Conservation (phyloP, 30 jellyfish, hydroid and myxozoan species). For the Turritopsis dohrnii region DNA sequence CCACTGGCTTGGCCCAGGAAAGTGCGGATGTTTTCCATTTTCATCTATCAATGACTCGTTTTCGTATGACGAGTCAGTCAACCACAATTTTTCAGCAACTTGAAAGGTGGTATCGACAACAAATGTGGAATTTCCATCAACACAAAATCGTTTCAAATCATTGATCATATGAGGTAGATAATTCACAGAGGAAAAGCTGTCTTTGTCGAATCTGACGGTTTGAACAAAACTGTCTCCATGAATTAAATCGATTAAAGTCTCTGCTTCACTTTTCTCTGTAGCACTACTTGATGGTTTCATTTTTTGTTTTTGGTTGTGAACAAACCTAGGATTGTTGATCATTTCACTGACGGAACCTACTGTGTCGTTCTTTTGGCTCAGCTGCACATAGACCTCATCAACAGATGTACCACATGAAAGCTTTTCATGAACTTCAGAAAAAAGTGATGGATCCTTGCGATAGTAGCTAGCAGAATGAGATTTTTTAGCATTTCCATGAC, state of each 20-base stretch:
- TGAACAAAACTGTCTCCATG: slow-evolving; percentile 41
- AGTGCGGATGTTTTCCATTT: slow-evolving; percentile 12
- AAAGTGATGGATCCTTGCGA: slow-evolving; percentile 14
- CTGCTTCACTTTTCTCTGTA: slow-evolving; percentile 18
- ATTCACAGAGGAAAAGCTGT: slow-evolving; percentile 21
- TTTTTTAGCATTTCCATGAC: slow-evolving; percentile 52
- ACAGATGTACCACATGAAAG: slow-evolving; percentile 22
- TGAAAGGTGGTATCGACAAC: slow-evolving; percentile 47
- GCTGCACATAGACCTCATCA: slow-evolving; percentile 13
- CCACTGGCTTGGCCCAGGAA: slow-evolving; percentile 10
- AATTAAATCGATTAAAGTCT: slow-evolving; percentile 29
- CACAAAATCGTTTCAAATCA: slow-evolving; percentile 40
- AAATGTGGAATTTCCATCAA: slow-evolving; percentile 28
- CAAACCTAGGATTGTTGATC: slow-evolving; percentile 26
- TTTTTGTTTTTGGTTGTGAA: slow-evolving; percentile 39
- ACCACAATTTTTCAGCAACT: slow-evolving; percentile 37
- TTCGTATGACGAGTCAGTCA: slow-evolving; percentile 41
- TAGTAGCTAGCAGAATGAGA: slow-evolving; percentile 42
- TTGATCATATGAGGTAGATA: slow-evolving; percentile 33
- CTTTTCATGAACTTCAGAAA: slow-evolving; percentile 5
- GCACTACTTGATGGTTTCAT: slow-evolving; percentile 21
- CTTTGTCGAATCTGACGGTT: slow-evolving; percentile 37
- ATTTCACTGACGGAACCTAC: background rate
- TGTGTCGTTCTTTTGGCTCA: background rate
- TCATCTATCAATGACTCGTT: slow-evolving; percentile 37